Percentiles rank a stretch among this genome's conserved stretches.
Conservation (phyloP, 2,797 vertebrate genomes). For the Alcedo atthis region DNA sequence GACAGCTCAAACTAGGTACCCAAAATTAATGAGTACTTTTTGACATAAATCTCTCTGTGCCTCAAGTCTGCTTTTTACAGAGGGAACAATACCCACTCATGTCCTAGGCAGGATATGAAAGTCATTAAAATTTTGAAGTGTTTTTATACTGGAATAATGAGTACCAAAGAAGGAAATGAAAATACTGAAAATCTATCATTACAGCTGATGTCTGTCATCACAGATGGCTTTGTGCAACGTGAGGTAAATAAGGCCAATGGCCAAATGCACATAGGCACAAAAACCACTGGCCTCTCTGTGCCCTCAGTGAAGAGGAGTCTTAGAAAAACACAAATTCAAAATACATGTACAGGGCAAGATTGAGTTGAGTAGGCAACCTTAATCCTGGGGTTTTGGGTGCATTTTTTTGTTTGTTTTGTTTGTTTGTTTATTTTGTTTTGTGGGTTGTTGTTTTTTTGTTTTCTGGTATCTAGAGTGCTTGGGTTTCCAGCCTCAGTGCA, state of each 20-base stretch:
- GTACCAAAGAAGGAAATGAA: background rate
- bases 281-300: background rate
- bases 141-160: slow-evolving; percentile 2
- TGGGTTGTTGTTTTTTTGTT: background rate
- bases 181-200: background rate
- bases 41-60: slow-evolving; percentile 4
- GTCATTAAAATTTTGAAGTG: slow-evolving; percentile 38
- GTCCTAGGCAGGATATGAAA: slow-evolving; percentile 28
- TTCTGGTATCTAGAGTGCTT: background rate
- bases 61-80: background rate
- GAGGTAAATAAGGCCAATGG: background rate
- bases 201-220: background rate
- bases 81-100: background rate
- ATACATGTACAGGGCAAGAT: background rate
- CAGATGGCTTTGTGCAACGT: background rate
- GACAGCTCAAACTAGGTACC: background rate
- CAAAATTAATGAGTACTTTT: slow-evolving; percentile 22
- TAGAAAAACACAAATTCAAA: background rate
- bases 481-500: background rate
- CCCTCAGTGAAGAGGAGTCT: background rate
- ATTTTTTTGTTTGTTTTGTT: no score
- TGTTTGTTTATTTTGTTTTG: no score
- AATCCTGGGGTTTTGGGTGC: background rate
- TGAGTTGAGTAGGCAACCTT: background rate
- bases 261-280: background rate